These are phyloP conservation scores for Medauroidea extradentata DNA, from an alignment of 1,140 invertebrate species.

Conservation along the genomic window DNA sequence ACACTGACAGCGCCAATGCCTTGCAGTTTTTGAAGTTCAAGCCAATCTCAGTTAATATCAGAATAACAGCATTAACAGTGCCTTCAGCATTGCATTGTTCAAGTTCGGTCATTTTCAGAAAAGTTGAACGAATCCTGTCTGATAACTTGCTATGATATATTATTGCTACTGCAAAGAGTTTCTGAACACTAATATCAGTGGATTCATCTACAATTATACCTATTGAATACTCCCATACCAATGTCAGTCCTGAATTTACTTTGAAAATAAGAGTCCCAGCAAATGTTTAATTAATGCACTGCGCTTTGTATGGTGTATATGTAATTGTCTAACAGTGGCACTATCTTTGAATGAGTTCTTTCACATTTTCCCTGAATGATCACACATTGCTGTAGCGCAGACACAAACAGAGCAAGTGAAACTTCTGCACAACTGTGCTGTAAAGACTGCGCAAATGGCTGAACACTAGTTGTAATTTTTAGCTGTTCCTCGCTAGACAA, in stretches of 20 bases:
- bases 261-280: too few relatives aligned
- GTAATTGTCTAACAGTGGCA: too few relatives aligned
- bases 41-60: background rate
- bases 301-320: too few relatives aligned
- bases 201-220: conserved; percentile 41
- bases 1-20: conserved; percentile 38
- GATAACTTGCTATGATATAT: conserved; percentile 24
- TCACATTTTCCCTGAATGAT: too few relatives aligned
- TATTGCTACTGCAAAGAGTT: conserved; percentile 36
- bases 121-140: conserved; percentile 28
- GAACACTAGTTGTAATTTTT: too few relatives aligned
- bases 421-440: too few relatives aligned
- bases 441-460: too few relatives aligned
- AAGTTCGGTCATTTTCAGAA: conserved; percentile 24
- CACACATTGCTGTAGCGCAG: too few relatives aligned
- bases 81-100: conserved; percentile 10
- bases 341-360: too few relatives aligned
- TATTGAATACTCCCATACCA: conserved; percentile 30
- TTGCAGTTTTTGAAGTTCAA: conserved; percentile 24
- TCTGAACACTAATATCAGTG: conserved; percentile 35
- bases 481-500: too few relatives aligned
- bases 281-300: too few relatives aligned
- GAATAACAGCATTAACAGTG: conserved; percentile 10
- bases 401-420: too few relatives aligned
- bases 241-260: conserved; percentile 24